Conservation (phyloP, 2,113 vertebrate species). For the Monopterus albus region DNA sequence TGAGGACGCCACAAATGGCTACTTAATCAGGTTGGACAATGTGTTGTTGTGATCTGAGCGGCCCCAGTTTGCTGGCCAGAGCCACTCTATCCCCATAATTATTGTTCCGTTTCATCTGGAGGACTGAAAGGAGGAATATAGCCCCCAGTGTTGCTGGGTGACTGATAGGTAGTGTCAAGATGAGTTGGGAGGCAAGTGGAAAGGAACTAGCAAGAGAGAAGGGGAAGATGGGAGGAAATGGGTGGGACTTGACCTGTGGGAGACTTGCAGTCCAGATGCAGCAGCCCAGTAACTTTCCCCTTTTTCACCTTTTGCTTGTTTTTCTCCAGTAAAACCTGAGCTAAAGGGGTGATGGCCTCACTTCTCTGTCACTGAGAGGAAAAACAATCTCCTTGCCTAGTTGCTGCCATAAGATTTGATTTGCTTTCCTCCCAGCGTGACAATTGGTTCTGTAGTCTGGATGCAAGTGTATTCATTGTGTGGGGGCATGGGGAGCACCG, state of each 20-base stretch:
- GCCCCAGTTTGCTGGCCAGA: conserved; percentile 77
- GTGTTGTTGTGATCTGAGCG: conserved; percentile 82
- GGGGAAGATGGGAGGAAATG: conserved; percentile 61
- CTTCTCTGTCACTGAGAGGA: conserved; percentile 73
- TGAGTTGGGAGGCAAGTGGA: conserved; percentile 41
- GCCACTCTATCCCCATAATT: conserved; percentile 79
- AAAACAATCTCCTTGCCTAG: conserved; percentile 83
- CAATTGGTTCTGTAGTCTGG: conserved; percentile 80
- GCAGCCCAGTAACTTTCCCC: conserved; percentile 51
- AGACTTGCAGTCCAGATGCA: conserved; percentile 56
- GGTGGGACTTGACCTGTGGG: conserved; percentile 67
- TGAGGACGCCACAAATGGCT: conserved; percentile 79
- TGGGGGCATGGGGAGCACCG: conserved; percentile 58
- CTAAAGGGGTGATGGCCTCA: conserved; percentile 47
- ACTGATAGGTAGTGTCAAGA: conserved; percentile 72
- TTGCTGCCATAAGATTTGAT: conserved; percentile 82
- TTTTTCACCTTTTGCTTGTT: conserved; percentile 59
- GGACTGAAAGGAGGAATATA: conserved; percentile 59
- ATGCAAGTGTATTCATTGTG: conserved; percentile 81
- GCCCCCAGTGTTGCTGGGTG: conserved; percentile 58
- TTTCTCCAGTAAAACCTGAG: conserved; percentile 59
- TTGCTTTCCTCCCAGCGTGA: conserved; percentile 82
- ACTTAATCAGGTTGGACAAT: conserved; percentile 83
- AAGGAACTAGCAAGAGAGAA: conserved; percentile 34
- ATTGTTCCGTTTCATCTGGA: conserved; percentile 80